Percentiles rank a stretch among this genome's conserved stretches.
phyloP scores from a whole-genome alignment of 2,797 vertebrate species.

The Sebastes hubbsi region DNA sequence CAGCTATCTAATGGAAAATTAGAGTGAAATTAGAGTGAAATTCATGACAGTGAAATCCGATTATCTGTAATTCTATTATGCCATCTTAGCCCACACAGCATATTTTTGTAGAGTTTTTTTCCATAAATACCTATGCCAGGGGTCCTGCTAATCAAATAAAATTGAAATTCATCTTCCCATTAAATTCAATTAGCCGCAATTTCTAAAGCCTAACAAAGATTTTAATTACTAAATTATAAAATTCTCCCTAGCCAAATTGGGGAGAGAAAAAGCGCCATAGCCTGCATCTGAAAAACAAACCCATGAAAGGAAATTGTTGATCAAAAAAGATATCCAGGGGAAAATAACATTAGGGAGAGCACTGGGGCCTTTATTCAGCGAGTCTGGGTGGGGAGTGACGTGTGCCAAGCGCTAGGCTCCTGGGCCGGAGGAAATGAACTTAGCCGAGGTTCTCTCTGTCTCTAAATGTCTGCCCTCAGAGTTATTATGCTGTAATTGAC shows the following conservation, averaged over 20 bases:
- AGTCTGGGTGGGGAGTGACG: constrained; percentile 84
- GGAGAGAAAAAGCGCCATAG: constrained; percentile 95
- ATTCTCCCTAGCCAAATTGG: constrained; percentile 99
- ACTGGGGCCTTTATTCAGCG: constrained; percentile 82
- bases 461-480: constrained; percentile 88
- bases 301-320: constrained; percentile 93
- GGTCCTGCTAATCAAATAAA: constrained; percentile 99
- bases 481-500: constrained; percentile 88
- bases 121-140: constrained; percentile 99
- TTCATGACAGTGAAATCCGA: constrained; percentile 99
- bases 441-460: constrained; percentile 86
- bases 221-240: constrained; percentile 99
- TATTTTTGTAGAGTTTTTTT: constrained; percentile 98
- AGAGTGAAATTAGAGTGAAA: constrained; percentile 99
- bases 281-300: constrained; percentile 89
- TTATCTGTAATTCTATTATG: constrained; percentile 99
- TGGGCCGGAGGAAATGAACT: constrained; percentile 87
- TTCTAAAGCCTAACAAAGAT: constrained; percentile 99
- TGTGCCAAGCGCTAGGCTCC: constrained; percentile 82
- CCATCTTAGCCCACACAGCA: constrained; percentile 99
- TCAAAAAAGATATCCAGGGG: constrained; percentile 87
- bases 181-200: constrained; percentile 99
- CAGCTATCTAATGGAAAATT: constrained; percentile 99
- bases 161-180: constrained; percentile 99
- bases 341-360: constrained; percentile 87